phyloP scores from a whole-genome alignment of 2,888 invertebrate genomes.

The Acronicta alni region DNA sequence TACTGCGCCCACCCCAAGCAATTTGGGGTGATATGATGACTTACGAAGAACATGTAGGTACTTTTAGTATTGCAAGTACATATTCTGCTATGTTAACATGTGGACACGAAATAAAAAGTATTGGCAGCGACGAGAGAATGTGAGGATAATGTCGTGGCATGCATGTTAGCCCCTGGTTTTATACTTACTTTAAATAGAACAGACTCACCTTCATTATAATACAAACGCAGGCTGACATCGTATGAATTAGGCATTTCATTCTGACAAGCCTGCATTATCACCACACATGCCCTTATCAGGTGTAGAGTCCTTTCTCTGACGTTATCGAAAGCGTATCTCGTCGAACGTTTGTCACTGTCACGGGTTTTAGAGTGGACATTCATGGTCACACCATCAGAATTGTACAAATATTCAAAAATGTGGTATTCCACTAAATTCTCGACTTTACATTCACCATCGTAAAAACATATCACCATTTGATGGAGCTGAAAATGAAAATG shows the following conservation, averaged over 20 bases:
- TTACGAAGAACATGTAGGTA: no score
- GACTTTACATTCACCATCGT: slow-evolving; percentile 70
- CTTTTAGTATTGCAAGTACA: no score
- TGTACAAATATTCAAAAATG: slow-evolving; percentile 77
- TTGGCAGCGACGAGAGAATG: no score
- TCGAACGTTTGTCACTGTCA: slow-evolving; percentile 44
- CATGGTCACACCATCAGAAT: slow-evolving; percentile 66
- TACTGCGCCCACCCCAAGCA: no score
- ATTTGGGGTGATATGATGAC: no score
- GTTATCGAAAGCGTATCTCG: slow-evolving; percentile 68
- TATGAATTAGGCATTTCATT: slow-evolving; percentile 59
- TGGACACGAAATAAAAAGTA: no score
- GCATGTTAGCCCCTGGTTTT: no score
- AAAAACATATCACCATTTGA: slow-evolving; percentile 79
- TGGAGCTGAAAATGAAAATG: slow-evolving; percentile 66
- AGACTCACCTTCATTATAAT: slow-evolving; percentile 77
- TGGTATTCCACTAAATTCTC: slow-evolving; percentile 80
- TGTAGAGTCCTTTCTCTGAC: slow-evolving; percentile 65
- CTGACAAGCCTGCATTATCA: slow-evolving; percentile 64
- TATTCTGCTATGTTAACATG: no score
- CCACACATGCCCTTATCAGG: slow-evolving; percentile 68
- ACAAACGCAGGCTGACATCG: slow-evolving; percentile 75
- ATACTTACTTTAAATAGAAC: no score
- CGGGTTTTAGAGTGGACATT: slow-evolving; percentile 65
- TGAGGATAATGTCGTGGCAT: no score